Evolutionary conservation across 1,140 invertebrate genomes (phyloP), one percentile per base, ranked within the genome.

Genomic region (Drosophila guanche): DNA sequence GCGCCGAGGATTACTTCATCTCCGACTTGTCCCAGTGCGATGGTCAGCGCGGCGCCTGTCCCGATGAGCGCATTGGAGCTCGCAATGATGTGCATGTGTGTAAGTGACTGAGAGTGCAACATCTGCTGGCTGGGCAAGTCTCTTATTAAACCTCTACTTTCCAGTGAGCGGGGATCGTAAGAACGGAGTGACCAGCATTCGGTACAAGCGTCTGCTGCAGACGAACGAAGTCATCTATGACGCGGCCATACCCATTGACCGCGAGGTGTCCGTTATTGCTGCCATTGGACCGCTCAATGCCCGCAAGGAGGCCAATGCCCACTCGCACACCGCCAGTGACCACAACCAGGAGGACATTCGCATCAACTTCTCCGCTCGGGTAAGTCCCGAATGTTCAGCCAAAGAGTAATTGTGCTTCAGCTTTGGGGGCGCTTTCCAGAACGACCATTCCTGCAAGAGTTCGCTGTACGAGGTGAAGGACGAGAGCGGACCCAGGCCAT

Each of bases 1-100:
- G 94, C 27, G 96, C 95, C 3, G 94, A 95, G 6, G 97, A 98
- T 92, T 98, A 98, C 90, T 96, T 95, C 71, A 95, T 98, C 89
- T 96, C 95, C 0, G 95, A 95, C 46, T 93, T 95, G n/a, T 94
- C 95, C 5, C 96, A 97, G 84, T 96, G 96, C 79, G 95, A 96
- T 84, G 95, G 97, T 0, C 94, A 94, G 58, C 93, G 93, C 12
- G 97, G 97, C 0, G 96, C 97, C 4, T 98, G 97, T 84, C 96
- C 96, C 0, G 97, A 98, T 85, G 93, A 94, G 41, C 92, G 95
- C 25, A 92, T 98, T 0, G 96, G 96, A 0, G 97, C 96, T 0
- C 93, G 93, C 55, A 96, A 98, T 83, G 96, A 98, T 88, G 96
- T 94, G 0, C 92, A 94, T 10, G 91, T 97, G 3, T 92, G 96